These are phyloP conservation scores for Tamandua tetradactyla DNA, from an alignment of 2,797 vertebrate genomes.

Conservation along the genomic window DNA sequence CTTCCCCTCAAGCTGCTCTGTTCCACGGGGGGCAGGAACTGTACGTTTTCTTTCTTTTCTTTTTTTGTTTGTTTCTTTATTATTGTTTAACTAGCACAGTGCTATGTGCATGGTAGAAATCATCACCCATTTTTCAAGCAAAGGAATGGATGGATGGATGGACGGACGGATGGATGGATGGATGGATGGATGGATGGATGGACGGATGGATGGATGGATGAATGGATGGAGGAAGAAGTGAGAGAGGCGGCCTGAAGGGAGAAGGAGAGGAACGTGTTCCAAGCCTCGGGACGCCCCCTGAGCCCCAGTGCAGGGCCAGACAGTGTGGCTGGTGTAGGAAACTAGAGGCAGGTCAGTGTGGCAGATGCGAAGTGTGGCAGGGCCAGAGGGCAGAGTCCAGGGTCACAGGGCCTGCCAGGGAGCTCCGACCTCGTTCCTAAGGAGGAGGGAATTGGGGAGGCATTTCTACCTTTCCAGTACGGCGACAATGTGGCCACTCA, in stretches of 20 bases:
- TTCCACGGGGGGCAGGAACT: not conserved
- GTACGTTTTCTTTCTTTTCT: not conserved
- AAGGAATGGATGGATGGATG: not conserved
- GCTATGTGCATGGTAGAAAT: not conserved
- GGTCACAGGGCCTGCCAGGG: not conserved
- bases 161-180: not conserved
- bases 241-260: not conserved
- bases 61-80: not conserved
- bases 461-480: not conserved
- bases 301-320: fast-evolving
- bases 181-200: not conserved
- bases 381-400: not conserved
- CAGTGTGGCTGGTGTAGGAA: fast-evolving
- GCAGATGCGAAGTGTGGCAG: fast-evolving
- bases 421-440: fast-evolving
- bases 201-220: not conserved
- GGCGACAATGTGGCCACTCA: fast-evolving
- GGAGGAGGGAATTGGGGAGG: not conserved
- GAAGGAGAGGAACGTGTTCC: not conserved
- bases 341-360: not conserved
- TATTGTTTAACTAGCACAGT: not conserved
- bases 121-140: not conserved
- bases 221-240: too few species aligned
- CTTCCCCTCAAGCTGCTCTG: not conserved
- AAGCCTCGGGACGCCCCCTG: not conserved